Evolutionary conservation across 2,888 invertebrate genomes (phyloP), one percentile per base, ranked within the genome.

Genomic region (Drosophila flavopinicola): DNA sequence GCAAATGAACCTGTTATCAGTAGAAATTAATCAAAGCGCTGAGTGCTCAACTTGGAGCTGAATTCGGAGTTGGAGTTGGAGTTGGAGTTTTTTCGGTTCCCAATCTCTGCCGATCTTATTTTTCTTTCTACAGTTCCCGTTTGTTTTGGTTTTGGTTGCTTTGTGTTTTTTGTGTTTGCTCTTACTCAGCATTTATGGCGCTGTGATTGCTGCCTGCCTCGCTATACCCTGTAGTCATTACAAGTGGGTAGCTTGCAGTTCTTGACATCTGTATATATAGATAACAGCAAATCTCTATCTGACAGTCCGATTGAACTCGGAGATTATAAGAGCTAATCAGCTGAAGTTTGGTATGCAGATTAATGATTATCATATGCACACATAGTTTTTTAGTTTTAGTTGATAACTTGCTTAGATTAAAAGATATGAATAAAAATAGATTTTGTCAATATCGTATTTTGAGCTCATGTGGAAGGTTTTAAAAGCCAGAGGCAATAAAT

Each of bases 1-100:
- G 88, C 87, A 85, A 87, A 85, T 85, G 86, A 87, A 85, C 77
- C 88, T 85, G 86, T 87, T 85, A 85, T 85, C 84, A 87, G 86
- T 75, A 27, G 64, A 85, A 85, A 87, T 85, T 87, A 87, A 85
- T 85, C 84, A 87, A 72, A 73, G 66, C 75, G 49, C 35, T 10
- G 57, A 20, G n/a, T n/a, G n/a, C 33, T 44, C 17, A 38, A 45
- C 39, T 11, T 25, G 1, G 11, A 17, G 37, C 37, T 2, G 17
- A 20, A n/a, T n/a, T 37, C 6, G 37, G 17, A n/a, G 17, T 35
- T 35, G 35, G 35, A 45, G 61, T 25, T 32, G 30, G 41, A 27
- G 33, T 38, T 44, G 27, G 20, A 61, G 51, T 57, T 48, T 9
- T 39, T 33, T 42, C n/a, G 44, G 44, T 1, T 20, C 20, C 20